Percentiles rank a stretch among this genome's conserved stretches.
These are phyloP conservation scores for Gastrophryne carolinensis DNA, from an alignment of 2,797 vertebrate genomes.

Conservation along the genomic window DNA sequence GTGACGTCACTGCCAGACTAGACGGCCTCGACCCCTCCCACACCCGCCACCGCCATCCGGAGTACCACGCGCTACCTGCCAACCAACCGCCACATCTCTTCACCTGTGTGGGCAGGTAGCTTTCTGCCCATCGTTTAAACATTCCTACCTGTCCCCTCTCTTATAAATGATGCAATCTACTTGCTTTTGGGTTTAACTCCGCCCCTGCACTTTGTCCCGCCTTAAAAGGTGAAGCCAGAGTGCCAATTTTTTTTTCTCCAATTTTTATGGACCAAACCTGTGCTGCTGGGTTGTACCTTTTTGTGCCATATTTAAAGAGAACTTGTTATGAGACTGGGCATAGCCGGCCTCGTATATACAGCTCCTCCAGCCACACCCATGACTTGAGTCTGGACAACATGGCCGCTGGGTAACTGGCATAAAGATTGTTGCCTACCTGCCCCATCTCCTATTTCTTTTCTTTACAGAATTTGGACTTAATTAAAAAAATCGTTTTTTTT, in stretches of 20 bases:
- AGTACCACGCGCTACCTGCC: not conserved
- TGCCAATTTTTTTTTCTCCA: not conserved
- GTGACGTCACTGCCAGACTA: not conserved
- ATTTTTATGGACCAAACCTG: conserved; percentile 31
- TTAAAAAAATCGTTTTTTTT: no score
- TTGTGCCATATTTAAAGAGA: conserved; percentile 27
- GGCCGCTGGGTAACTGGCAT: no score
- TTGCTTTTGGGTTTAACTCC: not conserved
- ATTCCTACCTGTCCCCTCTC: not conserved
- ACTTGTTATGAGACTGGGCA: no score
- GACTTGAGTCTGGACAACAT: no score
- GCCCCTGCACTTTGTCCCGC: not conserved
- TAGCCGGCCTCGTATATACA: no score
- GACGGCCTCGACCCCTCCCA: not conserved
- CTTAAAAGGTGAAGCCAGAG: not conserved
- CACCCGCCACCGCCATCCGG: not conserved
- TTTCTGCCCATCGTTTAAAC: not conserved
- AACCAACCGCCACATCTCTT: conserved; percentile 45
- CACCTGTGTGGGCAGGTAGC: not conserved
- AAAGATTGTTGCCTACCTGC: no score
- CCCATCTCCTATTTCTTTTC: no score
- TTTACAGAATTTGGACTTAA: no score
- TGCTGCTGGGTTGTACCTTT: not conserved
- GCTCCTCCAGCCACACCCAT: no score
- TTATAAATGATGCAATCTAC: not conserved